Evolutionary conservation across 1,140 invertebrate genomes (phyloP).

Genomic region (Sycobia sp.): DNA sequence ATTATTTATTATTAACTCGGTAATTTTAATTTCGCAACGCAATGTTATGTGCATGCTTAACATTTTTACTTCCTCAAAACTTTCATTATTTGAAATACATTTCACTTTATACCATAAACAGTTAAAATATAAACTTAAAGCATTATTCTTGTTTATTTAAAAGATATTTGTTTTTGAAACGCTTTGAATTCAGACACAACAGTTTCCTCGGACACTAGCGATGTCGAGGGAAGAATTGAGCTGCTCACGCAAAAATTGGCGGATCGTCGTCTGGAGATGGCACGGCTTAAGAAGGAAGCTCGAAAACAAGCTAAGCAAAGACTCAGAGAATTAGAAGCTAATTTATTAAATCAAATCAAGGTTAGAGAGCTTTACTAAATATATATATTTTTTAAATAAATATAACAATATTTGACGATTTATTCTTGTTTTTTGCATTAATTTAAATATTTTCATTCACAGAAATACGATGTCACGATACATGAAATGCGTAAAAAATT

Average conservation of each 20-base stretch:
- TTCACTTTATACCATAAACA: background rate
- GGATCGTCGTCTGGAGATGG: conserved; percentile 55
- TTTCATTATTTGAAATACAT: background rate
- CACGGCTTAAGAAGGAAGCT: conserved; percentile 54
- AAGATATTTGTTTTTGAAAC: conserved; percentile 12
- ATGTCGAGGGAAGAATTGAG: conserved; percentile 57
- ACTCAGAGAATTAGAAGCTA: conserved; percentile 54
- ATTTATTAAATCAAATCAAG: conserved; percentile 58
- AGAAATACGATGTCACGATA: conserved; percentile 60
- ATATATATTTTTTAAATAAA: no score
- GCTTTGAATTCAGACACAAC: conserved; percentile 49
- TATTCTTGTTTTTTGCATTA: conserved; percentile 3
- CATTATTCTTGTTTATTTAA: conserved; percentile 3
- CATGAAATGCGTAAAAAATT: conserved; percentile 58
- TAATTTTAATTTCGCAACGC: no score
- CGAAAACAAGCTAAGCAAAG: conserved; percentile 55
- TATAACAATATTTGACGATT: no score
- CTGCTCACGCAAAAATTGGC: conserved; percentile 55
- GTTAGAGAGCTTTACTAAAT: conserved; percentile 34
- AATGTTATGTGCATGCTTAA: no score
- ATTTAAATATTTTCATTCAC: conserved; percentile 19
- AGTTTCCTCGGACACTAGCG: conserved; percentile 57
- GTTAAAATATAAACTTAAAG: conserved; percentile 1
- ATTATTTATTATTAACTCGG: no score
- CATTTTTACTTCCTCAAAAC: background rate